Conservation (phyloP, 1,140 invertebrate genomes). For the Mylabris phalerata region DNA sequence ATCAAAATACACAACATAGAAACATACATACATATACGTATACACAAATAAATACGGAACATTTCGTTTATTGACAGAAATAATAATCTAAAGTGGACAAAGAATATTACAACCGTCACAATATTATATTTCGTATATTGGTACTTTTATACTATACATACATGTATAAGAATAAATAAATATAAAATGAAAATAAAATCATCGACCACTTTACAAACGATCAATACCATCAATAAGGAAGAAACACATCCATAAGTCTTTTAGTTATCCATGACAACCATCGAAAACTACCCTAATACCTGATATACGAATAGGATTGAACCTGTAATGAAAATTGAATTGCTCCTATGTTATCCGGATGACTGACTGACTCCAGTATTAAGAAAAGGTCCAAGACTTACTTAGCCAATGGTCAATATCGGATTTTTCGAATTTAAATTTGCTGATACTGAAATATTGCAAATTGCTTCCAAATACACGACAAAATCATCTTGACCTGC, state of each 20-base stretch:
- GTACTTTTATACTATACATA: too few relatives aligned
- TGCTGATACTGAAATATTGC: conserved; percentile 36
- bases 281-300: neutral
- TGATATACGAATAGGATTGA: conserved; percentile 20
- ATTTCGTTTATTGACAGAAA: conserved; percentile 4
- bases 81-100: conserved; percentile 11
- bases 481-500: too few relatives aligned
- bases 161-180: too few relatives aligned
- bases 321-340: conserved; percentile 30
- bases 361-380: conserved; percentile 30
- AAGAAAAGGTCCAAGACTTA: conserved; percentile 28
- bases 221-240: too few relatives aligned
- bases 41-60: neutral
- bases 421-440: conserved; percentile 36
- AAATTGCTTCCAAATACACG: conserved; percentile 21
- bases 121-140: too few relatives aligned
- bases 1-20: conserved; percentile 4
- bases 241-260: too few relatives aligned
- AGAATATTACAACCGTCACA: neutral
- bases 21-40: too few relatives aligned
- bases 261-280: neutral
- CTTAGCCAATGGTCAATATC: conserved; percentile 31
- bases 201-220: too few relatives aligned
- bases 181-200: too few relatives aligned
- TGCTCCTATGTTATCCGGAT: conserved; percentile 25